These are phyloP conservation scores for Cladorhizidae sp. DNA, from an alignment of 37 sponge, comb jelly and placozoan genomes.

Conservation along the genomic window DNA sequence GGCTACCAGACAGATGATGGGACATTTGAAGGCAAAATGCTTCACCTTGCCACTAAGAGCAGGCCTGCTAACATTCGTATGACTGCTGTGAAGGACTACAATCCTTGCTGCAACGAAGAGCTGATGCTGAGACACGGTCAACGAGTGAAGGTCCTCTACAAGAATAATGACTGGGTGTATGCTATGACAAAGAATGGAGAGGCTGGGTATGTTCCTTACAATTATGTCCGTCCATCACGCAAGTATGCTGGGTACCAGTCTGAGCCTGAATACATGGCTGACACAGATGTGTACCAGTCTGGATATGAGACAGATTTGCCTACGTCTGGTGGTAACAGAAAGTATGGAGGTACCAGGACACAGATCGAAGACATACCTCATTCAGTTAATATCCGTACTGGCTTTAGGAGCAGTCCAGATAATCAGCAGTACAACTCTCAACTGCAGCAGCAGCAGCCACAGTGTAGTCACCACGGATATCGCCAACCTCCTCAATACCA, in stretches of 20 bases:
- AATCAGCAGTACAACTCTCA: neutral
- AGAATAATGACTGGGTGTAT: conserved; percentile 83
- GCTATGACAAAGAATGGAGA: conserved; percentile 75
- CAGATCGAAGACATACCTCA: conserved; percentile 34
- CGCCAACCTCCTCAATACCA: neutral
- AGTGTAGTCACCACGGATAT: neutral
- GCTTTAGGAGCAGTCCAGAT: conserved; percentile 33
- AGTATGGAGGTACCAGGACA: conserved; percentile 2
- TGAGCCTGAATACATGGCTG: conserved; percentile 59
- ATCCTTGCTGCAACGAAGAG: conserved; percentile 79
- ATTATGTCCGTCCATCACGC: conserved; percentile 67
- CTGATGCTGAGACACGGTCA: conserved; percentile 75
- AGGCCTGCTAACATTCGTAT: conserved; percentile 77
- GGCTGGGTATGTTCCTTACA: conserved; percentile 73
- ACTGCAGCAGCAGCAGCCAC: neutral
- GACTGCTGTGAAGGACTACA: conserved; percentile 77
- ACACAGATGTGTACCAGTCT: conserved; percentile 30
- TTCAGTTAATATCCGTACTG: conserved; percentile 34
- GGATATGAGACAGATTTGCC: conserved; percentile 79
- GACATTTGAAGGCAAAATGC: conserved; percentile 66
- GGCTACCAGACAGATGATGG: conserved; percentile 71
- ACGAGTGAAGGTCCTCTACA: conserved; percentile 75
- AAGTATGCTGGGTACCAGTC: conserved; percentile 78
- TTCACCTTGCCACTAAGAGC: conserved; percentile 50
- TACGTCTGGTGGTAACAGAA: neutral